A percentile compares a stretch with the other conserved stretches of the same genome.
These are phyloP conservation scores for Channa striata DNA, from an alignment of 2,797 vertebrate species.

Conservation along the genomic window DNA sequence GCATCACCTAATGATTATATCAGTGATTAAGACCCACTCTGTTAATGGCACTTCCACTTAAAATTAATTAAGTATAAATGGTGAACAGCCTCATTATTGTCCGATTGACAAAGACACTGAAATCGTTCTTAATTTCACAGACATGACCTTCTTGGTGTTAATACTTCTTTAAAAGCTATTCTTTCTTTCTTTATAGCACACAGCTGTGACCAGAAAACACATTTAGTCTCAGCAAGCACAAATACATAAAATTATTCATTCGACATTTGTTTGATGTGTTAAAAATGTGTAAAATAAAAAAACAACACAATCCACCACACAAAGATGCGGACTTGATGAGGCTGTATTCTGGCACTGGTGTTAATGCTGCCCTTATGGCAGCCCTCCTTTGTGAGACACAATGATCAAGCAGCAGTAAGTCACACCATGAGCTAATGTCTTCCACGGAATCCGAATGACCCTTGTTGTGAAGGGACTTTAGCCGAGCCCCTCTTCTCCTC, in stretches of 20 bases:
- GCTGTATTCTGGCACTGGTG: constrained; percentile 30
- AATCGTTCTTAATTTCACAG: constrained; percentile 77
- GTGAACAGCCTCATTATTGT: constrained; percentile 71
- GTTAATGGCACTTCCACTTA: constrained; percentile 53
- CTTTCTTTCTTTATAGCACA: constrained; percentile 15
- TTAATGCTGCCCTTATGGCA: constrained; percentile 56
- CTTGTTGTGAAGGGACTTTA: constrained; percentile 65
- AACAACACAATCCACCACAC: background rate
- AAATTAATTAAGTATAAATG: constrained; percentile 65
- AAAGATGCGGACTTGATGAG: background rate
- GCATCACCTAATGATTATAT: constrained; percentile 47
- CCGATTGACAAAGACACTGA: constrained; percentile 56
- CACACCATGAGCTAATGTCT: constrained; percentile 66
- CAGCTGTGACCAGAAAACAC: constrained; percentile 2
- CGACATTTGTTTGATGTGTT: constrained; percentile 12
- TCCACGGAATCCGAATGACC: constrained; percentile 50
- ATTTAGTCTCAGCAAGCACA: background rate
- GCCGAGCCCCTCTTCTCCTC: constrained; percentile 53
- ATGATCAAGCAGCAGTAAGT: constrained; percentile 54
- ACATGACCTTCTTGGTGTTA: constrained; percentile 72
- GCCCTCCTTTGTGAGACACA: constrained; percentile 64
- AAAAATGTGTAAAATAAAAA: constrained; percentile 1
- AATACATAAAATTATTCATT: background rate
- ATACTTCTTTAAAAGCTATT: constrained; percentile 7
- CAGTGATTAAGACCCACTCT: constrained; percentile 44